Conservation (phyloP, 92 coral and sea anemone genomes). For the Zoanthus gigantus region DNA sequence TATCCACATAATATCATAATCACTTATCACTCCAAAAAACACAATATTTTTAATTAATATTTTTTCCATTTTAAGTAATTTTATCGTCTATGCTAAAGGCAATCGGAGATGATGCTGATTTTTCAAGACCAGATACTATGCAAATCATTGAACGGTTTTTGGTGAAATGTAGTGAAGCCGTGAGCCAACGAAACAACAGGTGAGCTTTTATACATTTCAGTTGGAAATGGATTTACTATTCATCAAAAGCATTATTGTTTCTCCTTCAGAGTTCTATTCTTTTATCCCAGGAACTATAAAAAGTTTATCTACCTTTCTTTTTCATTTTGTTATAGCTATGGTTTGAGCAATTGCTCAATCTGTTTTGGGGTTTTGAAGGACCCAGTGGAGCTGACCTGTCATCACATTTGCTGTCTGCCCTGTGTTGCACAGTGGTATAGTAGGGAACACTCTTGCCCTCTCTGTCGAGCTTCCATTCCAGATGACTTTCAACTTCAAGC, state of each 20-base stretch:
- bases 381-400: conserved; percentile 69
- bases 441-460: conserved; percentile 53
- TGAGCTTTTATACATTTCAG: not conserved
- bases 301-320: not conserved
- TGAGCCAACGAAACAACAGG: conserved; percentile 64
- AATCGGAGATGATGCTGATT: conserved; percentile 80
- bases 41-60: too few species aligned
- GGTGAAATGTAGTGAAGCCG: conserved; percentile 64
- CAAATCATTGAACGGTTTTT: conserved; percentile 75
- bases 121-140: conserved; percentile 67
- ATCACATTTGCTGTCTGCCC: conserved; percentile 59
- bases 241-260: too few species aligned
- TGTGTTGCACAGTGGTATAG: conserved; percentile 61
- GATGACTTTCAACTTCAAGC: conserved; percentile 49
- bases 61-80: not conserved
- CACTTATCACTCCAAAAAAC: too few species aligned
- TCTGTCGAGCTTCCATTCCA: conserved; percentile 53
- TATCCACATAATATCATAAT: too few species aligned
- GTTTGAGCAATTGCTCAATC: conserved; percentile 56
- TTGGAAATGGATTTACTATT: not conserved
- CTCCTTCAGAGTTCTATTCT: not conserved
- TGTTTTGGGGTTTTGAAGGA: conserved; percentile 61
- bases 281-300: too few species aligned
- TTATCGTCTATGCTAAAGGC: conserved; percentile 52
- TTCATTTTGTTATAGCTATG: conserved; percentile 38